Percentiles rank a stretch among this genome's conserved stretches.
These are phyloP conservation scores for Camarhynchus parvulus DNA, from an alignment of 2,113 vertebrate species.

Conservation along the genomic window DNA sequence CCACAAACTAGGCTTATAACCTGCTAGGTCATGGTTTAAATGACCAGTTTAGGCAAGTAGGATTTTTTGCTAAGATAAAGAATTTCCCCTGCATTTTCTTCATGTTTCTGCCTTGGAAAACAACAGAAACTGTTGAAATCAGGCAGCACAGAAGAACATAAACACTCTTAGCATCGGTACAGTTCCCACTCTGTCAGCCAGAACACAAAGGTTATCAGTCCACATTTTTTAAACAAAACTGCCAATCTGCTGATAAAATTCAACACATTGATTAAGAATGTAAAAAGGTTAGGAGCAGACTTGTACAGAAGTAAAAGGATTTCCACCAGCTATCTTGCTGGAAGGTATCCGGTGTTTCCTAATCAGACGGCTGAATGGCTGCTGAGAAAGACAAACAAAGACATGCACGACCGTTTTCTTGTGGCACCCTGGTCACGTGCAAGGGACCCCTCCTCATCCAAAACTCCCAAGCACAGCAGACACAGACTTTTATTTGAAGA, in stretches of 20 bases:
- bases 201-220: background rate
- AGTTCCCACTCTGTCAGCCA: background rate
- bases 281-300: background rate
- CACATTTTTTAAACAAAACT: background rate
- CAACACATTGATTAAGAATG: background rate
- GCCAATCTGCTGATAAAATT: slow-evolving; percentile 15
- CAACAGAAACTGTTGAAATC: background rate
- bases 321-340: slow-evolving; percentile 25
- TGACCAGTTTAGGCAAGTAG: background rate
- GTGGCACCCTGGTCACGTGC: background rate
- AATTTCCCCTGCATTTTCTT: background rate
- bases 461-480: background rate
- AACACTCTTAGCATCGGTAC: background rate
- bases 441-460: background rate
- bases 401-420: background rate
- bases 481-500: background rate
- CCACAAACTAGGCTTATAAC: background rate
- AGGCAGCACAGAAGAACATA: background rate
- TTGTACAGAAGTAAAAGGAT: background rate
- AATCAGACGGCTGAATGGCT: slow-evolving; percentile 39
- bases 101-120: background rate
- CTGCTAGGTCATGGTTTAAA: background rate
- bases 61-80: background rate
- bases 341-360: slow-evolving; percentile 7
- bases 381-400: slow-evolving; percentile 66